These are phyloP conservation scores for Galbula dea DNA, from an alignment of 2,113 vertebrate species.

Conservation along the genomic window DNA sequence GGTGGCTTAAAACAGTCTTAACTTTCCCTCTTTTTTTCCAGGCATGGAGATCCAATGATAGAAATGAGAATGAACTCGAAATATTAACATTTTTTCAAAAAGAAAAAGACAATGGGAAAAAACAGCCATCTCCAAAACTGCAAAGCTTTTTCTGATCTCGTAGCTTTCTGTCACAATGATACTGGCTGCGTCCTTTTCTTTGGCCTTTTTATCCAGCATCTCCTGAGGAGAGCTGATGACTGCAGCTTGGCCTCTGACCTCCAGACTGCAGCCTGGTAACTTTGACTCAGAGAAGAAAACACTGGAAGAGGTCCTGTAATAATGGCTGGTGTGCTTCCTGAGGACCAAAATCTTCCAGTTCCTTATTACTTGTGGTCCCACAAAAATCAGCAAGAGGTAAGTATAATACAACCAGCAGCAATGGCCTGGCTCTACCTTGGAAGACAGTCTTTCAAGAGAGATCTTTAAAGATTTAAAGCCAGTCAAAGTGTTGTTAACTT, in stretches of 20 bases:
- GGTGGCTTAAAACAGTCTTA: not conserved
- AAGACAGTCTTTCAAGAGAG: not conserved
- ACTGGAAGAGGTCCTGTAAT: not conserved
- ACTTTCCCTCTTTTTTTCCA: not conserved
- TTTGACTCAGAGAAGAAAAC: not conserved
- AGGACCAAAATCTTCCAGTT: not conserved
- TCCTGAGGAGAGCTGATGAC: not conserved
- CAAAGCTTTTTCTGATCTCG: not conserved
- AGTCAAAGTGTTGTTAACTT: not conserved
- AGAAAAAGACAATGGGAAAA: not conserved
- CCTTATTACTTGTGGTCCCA: not conserved
- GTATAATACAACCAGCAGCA: not conserved
- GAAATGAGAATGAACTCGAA: not conserved
- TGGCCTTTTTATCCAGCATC: not conserved
- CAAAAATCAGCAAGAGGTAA: not conserved
- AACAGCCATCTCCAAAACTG: not conserved
- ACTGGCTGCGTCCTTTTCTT: not conserved
- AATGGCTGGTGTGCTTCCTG: not conserved
- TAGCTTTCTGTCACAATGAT: not conserved
- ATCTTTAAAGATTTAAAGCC: not conserved
- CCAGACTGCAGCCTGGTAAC: not conserved
- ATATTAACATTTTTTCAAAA: not conserved
- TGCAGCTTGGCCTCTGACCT: not conserved
- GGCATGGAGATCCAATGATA: not conserved
- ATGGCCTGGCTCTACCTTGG: not conserved